Evolutionary conservation across 2,797 vertebrate species (phyloP).

Genomic region (Dallia pectoralis): DNA sequence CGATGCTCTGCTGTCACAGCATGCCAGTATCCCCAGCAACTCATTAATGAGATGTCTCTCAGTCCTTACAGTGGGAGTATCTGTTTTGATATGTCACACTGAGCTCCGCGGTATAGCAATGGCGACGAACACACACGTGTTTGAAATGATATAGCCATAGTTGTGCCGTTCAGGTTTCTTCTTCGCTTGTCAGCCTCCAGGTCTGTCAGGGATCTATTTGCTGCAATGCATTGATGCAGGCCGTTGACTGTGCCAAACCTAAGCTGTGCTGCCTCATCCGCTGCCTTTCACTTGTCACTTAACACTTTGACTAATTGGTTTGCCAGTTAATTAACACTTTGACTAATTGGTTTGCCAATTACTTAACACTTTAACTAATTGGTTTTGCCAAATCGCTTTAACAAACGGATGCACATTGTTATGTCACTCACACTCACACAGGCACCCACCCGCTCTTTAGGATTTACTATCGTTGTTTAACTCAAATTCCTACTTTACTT

Average conservation of each 20-base stretch:
- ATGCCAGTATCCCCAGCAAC: background rate
- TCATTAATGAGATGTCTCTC: background rate
- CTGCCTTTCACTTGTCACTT: slow-evolving; percentile 27
- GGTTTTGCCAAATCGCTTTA: slow-evolving; percentile 5
- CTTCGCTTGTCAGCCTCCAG: slow-evolving; percentile 23
- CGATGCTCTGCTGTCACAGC: background rate
- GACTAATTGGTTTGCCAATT: slow-evolving; percentile 14
- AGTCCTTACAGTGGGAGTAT: background rate
- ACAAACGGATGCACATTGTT: slow-evolving; percentile 4
- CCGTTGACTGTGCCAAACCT: slow-evolving; percentile 48
- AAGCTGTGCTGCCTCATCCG: slow-evolving; percentile 34
- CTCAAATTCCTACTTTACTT: too few species aligned
- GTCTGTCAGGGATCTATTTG: slow-evolving; percentile 34
- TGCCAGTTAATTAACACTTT: slow-evolving; percentile 23
- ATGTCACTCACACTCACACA: slow-evolving; percentile 12
- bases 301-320: slow-evolving; percentile 21
- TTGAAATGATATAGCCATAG: background rate
- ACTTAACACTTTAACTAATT: slow-evolving; percentile 24
- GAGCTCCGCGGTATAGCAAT: background rate
- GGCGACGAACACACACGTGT: background rate
- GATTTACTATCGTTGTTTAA: too few species aligned
- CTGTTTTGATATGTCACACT: background rate
- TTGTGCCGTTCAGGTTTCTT: background rate
- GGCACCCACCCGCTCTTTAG: background rate
- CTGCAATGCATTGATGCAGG: slow-evolving; percentile 49